phyloP scores from a whole-genome alignment of 1,140 invertebrate species.

The Saxidomus purpurata region DNA sequence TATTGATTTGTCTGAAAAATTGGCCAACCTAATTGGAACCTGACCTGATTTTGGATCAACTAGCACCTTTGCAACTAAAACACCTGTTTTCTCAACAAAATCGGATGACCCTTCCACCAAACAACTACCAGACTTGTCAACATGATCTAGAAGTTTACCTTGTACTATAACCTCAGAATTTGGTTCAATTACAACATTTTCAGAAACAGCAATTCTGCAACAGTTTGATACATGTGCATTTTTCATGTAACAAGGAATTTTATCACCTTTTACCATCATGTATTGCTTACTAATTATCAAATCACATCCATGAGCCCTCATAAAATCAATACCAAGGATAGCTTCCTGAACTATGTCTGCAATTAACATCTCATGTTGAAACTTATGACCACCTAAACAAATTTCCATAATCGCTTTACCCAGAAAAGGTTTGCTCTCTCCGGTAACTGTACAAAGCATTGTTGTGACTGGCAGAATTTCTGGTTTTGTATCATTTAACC shows the following conservation, averaged over 20 bases:
- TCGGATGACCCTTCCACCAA: not conserved
- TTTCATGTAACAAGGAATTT: slow-evolving; percentile 19
- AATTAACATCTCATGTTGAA: slow-evolving; percentile 8
- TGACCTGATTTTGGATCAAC: not conserved
- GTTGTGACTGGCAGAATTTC: not conserved
- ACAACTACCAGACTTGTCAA: not conserved
- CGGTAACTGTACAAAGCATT: slow-evolving; percentile 7
- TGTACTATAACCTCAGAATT: not conserved
- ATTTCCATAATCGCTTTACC: not conserved
- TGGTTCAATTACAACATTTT: not conserved
- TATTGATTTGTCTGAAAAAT: not conserved
- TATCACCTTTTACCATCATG: not conserved
- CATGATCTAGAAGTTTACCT: not conserved
- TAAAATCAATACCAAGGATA: slow-evolving; percentile 28
- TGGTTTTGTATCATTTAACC: not conserved
- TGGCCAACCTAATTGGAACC: not conserved
- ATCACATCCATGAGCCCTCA: slow-evolving; percentile 11
- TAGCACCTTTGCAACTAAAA: slow-evolving; percentile 27
- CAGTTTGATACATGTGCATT: not conserved
- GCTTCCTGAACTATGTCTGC: slow-evolving; percentile 21
- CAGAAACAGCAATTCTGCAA: not conserved
- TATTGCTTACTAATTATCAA: slow-evolving; percentile 11
- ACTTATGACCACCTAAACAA: not conserved
- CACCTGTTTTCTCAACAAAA: slow-evolving; percentile 30
- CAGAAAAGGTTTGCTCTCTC: not conserved